Evolutionary conservation across 2,797 vertebrate species (phyloP).

Genomic region (Hemitrygon akajei): DNA sequence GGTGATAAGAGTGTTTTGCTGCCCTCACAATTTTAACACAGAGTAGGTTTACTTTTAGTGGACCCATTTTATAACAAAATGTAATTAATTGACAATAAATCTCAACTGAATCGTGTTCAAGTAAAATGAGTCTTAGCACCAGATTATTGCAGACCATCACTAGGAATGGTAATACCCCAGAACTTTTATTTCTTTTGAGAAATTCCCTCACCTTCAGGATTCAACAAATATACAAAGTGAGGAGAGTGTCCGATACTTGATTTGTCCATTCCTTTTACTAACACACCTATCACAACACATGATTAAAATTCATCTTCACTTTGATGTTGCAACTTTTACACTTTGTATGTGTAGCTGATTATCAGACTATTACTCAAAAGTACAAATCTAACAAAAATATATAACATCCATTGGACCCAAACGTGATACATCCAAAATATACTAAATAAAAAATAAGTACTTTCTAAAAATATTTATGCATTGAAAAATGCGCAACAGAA

Average conservation of each 20-base stretch:
- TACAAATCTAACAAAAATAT: not conserved
- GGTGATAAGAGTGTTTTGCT: too few species aligned
- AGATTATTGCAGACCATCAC: too few species aligned
- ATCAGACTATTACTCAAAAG: not conserved
- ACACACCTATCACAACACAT: not conserved
- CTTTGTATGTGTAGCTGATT: not conserved
- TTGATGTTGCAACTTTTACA: not conserved
- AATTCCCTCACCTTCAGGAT: not conserved
- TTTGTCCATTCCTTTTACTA: not conserved
- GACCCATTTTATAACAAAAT: not conserved
- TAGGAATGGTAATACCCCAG: not conserved
- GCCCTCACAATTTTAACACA: not conserved
- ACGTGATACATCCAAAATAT: not conserved
- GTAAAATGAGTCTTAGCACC: not conserved
- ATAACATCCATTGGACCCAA: not conserved
- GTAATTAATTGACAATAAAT: not conserved
- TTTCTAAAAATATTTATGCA: not conserved
- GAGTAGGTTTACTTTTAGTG: not conserved
- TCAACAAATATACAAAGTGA: not conserved
- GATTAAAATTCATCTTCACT: not conserved
- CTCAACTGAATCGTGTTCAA: not conserved
- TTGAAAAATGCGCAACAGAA: not conserved
- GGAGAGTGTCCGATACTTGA: not conserved
- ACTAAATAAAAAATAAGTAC: not conserved
- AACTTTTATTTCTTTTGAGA: not conserved